Conservation (phyloP, 2,888 invertebrate genomes). For the Tetragnatha montana region DNA sequence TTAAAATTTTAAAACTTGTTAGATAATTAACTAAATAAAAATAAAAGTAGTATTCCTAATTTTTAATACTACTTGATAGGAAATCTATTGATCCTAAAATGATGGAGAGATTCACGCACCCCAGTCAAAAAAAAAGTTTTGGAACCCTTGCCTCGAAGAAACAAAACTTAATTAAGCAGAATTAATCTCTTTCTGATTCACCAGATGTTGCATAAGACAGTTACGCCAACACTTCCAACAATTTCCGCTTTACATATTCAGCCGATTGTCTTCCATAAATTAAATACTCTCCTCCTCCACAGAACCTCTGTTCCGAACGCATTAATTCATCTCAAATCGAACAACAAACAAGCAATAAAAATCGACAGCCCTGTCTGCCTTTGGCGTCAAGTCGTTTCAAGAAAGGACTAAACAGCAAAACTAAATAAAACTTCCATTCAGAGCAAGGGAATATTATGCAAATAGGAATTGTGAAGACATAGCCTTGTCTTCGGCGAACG, state of each 20-base stretch:
- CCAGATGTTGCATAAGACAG: too few species aligned
- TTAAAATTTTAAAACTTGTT: too few species aligned
- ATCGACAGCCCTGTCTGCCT: neutral
- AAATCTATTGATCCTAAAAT: too few species aligned
- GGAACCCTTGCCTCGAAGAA: too few species aligned
- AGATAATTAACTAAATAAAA: too few species aligned
- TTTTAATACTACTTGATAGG: too few species aligned
- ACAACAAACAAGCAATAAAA: neutral
- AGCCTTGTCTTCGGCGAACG: constrained; percentile 21
- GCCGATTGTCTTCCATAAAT: neutral
- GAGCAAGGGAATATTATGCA: constrained; percentile 30
- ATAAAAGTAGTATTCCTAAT: too few species aligned
- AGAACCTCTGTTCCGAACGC: neutral
- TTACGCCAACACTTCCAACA: too few species aligned
- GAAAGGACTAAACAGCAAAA: neutral
- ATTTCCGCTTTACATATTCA: neutral
- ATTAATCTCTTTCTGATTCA: too few species aligned
- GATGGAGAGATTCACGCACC: too few species aligned
- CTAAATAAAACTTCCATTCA: neutral
- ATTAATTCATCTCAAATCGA: neutral
- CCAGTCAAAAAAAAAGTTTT: too few species aligned
- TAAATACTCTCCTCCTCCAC: neutral
- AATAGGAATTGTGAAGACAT: constrained; percentile 25
- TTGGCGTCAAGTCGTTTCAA: neutral
- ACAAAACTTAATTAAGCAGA: too few species aligned